A percentile compares a stretch with the other conserved stretches of the same genome.
Evolutionary conservation across 2,888 invertebrate genomes (phyloP).

Genomic region (Loripinus fragilis): DNA sequence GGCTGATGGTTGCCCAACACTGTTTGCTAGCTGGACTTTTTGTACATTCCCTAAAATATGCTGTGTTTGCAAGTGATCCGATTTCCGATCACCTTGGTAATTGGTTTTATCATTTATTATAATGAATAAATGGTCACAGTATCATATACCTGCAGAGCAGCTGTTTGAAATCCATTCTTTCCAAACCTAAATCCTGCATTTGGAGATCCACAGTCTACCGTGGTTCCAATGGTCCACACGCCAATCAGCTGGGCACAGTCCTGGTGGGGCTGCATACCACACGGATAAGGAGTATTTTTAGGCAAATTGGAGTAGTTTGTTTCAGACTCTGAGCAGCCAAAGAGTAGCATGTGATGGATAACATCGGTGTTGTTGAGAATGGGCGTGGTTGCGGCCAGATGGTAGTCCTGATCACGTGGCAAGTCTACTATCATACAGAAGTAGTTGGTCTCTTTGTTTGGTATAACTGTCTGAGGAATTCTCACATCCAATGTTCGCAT

Average conservation of each 20-base stretch:
- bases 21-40: no score
- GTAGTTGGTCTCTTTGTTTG: slow-evolving; percentile 55
- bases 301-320: slow-evolving; percentile 19
- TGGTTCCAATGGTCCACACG: slow-evolving; percentile 70
- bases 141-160: slow-evolving; percentile 65
- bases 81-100: no score
- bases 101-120: no score
- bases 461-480: slow-evolving; percentile 51
- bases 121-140: no score
- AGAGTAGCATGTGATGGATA: slow-evolving; percentile 63
- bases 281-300: slow-evolving; percentile 47
- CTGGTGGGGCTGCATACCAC: slow-evolving; percentile 61
- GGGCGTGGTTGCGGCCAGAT: slow-evolving; percentile 63
- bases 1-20: no score
- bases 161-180: slow-evolving; percentile 52
- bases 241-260: slow-evolving; percentile 64
- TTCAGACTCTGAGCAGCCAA: slow-evolving; percentile 41
- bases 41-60: no score
- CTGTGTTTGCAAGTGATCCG: no score
- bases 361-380: slow-evolving; percentile 60
- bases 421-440: slow-evolving; percentile 63
- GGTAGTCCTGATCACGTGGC: slow-evolving; percentile 59
- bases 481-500: slow-evolving; percentile 49
- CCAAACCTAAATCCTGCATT: slow-evolving; percentile 71
- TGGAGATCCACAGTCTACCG: slow-evolving; percentile 66